These are phyloP conservation scores for Nanorana parkeri DNA, from an alignment of 2,113 vertebrate species.

Conservation along the genomic window DNA sequence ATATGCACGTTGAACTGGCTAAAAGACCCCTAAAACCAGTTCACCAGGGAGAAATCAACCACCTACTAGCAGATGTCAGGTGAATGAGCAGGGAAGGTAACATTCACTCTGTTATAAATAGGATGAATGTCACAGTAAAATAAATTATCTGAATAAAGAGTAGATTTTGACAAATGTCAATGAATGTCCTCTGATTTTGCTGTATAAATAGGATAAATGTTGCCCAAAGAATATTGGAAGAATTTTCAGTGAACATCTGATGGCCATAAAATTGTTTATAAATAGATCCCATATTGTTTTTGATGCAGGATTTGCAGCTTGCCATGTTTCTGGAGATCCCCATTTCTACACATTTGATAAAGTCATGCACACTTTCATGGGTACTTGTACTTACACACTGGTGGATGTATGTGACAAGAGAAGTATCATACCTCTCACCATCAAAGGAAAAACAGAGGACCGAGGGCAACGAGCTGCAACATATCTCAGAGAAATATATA, in stretches of 20 bases:
- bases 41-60: too few species aligned
- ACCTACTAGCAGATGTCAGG: too few species aligned
- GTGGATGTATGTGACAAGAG: conserved; percentile 77
- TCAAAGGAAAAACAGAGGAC: conserved; percentile 88
- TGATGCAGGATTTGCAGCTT: conserved; percentile 77
- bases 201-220: neutral
- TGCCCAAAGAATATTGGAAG: too few species aligned
- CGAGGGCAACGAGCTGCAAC: conserved; percentile 82
- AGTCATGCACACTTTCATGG: conserved; percentile 86
- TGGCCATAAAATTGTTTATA: neutral
- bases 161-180: too few species aligned
- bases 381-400: conserved; percentile 90
- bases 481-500: conserved; percentile 80
- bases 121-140: too few species aligned
- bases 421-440: conserved; percentile 76
- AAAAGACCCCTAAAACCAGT: too few species aligned
- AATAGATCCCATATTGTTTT: neutral
- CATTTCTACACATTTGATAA: conserved; percentile 91
- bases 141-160: too few species aligned
- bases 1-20: too few species aligned
- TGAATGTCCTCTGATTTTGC: too few species aligned
- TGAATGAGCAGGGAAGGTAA: too few species aligned
- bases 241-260: neutral
- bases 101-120: too few species aligned
- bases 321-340: conserved; percentile 86